These are phyloP conservation scores for Tanypteryx hageni DNA, from an alignment of 2,888 invertebrate species.

Conservation along the genomic window DNA sequence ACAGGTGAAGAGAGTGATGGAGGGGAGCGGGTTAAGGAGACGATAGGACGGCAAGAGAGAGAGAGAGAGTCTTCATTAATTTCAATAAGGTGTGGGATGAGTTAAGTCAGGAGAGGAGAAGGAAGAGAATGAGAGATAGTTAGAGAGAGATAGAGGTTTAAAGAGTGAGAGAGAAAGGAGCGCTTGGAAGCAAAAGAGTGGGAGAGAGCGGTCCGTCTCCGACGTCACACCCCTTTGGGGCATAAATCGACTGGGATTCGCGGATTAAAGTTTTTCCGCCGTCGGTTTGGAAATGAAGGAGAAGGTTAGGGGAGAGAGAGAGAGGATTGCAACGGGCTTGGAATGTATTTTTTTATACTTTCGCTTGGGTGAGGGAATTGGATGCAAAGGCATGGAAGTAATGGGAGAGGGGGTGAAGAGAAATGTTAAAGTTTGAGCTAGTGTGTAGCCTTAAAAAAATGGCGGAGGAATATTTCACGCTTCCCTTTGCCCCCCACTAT, in stretches of 20 bases:
- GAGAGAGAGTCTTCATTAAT: slow-evolving; percentile 1
- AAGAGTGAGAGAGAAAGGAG: background rate
- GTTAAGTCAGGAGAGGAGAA: background rate
- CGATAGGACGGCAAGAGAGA: background rate
- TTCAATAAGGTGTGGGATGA: background rate
- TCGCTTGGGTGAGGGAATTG: background rate
- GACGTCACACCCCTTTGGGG: background rate
- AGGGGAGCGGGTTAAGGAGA: too few relatives aligned
- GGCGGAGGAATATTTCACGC: too few relatives aligned
- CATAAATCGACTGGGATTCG: slow-evolving; percentile 32
- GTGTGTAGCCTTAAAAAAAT: background rate
- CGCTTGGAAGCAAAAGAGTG: background rate
- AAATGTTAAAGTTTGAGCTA: background rate
- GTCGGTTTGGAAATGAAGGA: background rate
- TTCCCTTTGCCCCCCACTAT: too few relatives aligned
- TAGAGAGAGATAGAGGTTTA: background rate
- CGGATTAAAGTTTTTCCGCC: slow-evolving; percentile 23
- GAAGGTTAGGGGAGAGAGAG: background rate
- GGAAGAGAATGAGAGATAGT: background rate
- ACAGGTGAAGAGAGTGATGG: background rate
- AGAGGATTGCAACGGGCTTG: background rate
- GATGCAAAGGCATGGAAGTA: slow-evolving; percentile 16
- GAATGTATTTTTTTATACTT: background rate
- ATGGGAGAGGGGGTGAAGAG: background rate
- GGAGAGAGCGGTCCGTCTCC: background rate